Conservation (phyloP, 2,888 invertebrate genomes). For the Linyphia triangularis region DNA sequence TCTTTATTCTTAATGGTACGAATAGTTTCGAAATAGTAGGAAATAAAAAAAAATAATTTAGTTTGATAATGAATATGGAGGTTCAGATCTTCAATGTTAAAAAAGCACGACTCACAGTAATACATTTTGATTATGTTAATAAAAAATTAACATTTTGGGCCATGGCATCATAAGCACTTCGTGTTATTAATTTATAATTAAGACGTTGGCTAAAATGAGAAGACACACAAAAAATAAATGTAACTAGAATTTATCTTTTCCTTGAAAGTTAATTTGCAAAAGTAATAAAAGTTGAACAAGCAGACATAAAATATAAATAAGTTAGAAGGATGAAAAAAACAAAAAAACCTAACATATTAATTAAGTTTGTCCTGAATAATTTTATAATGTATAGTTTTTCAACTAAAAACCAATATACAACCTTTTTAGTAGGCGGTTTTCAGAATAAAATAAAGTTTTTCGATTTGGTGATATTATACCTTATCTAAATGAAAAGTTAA, state of each 20-base stretch:
- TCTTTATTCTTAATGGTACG: background rate
- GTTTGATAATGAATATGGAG: background rate
- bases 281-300: conserved; percentile 1
- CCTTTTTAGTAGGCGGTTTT: background rate
- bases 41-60: conserved; percentile 4
- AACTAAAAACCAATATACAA: background rate
- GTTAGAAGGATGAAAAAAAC: background rate
- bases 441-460: background rate
- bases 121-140: background rate
- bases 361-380: background rate
- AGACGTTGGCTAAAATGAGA: background rate
- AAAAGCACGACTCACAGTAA: background rate
- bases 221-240: background rate
- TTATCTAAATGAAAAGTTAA: no score
- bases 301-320: background rate
- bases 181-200: conserved; percentile 17
- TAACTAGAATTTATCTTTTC: conserved; percentile 1
- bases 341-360: background rate
- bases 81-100: conserved; percentile 6
- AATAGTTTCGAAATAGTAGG: background rate
- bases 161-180: conserved; percentile 7
- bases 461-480: background rate
- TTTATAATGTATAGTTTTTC: background rate
- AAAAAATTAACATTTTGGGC: conserved; percentile 6
- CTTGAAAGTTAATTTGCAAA: conserved; percentile 7